Percentiles rank a stretch among this genome's conserved stretches.
Conservation (phyloP, 1,140 invertebrate genomes). For the honey bee (Apis mellifera) region Amel_HAv3.1 CM009931.2:18998501-18999000, state of each 20-base stretch:
- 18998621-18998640: too few relatives aligned
- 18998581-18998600: constrained; percentile 18
- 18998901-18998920: constrained; percentile 65
- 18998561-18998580: constrained; percentile 7
- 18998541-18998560: constrained; percentile 38
- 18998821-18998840: constrained; percentile 65
- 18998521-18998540: constrained; percentile 40
- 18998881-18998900: constrained; percentile 66
- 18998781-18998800: constrained; percentile 76
- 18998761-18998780: not conserved
- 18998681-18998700: not conserved
- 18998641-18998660: constrained; percentile 11
- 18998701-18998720: not conserved
- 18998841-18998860: constrained; percentile 69
- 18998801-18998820: constrained; percentile 70
- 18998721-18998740: not conserved
- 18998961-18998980: constrained; percentile 36
- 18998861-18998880: constrained; percentile 79
- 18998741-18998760: not conserved
- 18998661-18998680: constrained; percentile 17
- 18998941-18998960: constrained; percentile 22
- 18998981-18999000: not conserved
- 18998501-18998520: constrained; percentile 11
- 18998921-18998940: constrained; percentile 45
- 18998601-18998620: constrained; percentile 30